Evolutionary conservation across 2,797 vertebrate species (phyloP), one percentile per base, ranked within the genome.

Genomic region (Nyctalus aviator): DNA sequence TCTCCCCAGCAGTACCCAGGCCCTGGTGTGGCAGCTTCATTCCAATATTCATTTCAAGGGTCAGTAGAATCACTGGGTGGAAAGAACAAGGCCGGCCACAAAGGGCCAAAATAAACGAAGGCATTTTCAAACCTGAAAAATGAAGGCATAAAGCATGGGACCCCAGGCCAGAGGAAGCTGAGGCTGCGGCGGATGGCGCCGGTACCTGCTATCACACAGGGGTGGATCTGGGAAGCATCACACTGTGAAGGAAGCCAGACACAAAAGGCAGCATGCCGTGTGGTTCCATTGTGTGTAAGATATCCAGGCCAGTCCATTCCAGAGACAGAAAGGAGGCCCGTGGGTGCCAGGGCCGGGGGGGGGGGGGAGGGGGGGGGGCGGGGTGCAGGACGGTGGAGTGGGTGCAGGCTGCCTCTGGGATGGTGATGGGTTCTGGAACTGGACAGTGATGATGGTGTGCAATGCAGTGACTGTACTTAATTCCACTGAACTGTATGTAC

Each of bases 11-110:
- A 23, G 32, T 53, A 4, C 53, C 8, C 4, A 23, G 79, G 69
- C 79, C 64, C 90, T 48, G 72, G 85, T 75, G 12, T 5, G 77
- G 37, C 55, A 14, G 10, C 32, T 68, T 73, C 32, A 15, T 18
- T 84, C 85, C 92, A 81, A 25, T 30, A 83, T 53, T 69, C 94
- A 88, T 62, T 91, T 93, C 86, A 68, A 94, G 94, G 81, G 77
- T 71, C 87, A 57, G 20, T 68, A 48, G 93, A 86, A 84, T 73
- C 88, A 59, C 48, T 21, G 35, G 62, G 44, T 87, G 66, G 83
- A 20, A 30, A 90, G 64, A 46, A 59, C 20, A 86, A 73, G 23
- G 37, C 14, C 8, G 8, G 68, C 32, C 50, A 14, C 53, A 69
- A 83, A 84, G 35, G 46, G 57, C 46, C 5, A 23, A 92, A 77